Evolutionary conservation across 2,797 vertebrate genomes (phyloP).

Genomic region (Rhincodon typus): DNA sequence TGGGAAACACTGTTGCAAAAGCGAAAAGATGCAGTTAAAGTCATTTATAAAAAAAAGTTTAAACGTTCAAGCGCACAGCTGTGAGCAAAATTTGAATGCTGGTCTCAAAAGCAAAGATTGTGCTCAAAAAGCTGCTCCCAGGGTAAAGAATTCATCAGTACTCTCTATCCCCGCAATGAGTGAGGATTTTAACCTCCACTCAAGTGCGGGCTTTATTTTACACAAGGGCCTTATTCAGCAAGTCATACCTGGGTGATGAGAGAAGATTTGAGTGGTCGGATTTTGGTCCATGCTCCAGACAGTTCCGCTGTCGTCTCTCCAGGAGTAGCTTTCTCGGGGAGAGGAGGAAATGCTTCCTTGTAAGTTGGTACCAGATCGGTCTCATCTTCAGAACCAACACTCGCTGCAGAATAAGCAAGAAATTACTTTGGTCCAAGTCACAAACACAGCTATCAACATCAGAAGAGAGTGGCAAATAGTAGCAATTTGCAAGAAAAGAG

Average conservation of each 20-base stretch:
- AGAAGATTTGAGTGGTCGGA: constrained; percentile 95
- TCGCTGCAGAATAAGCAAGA: constrained; percentile 44
- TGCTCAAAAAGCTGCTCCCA: neutral
- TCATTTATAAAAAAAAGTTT: neutral
- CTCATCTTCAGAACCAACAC: constrained; percentile 78
- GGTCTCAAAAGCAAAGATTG: neutral
- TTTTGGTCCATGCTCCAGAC: constrained; percentile 87
- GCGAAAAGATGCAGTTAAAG: neutral
- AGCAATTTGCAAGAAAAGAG: neutral
- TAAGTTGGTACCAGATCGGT: constrained; percentile 87
- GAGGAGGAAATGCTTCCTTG: constrained; percentile 97
- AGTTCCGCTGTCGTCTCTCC: constrained; percentile 80
- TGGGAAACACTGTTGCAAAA: neutral
- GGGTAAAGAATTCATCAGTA: neutral
- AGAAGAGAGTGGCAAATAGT: neutral
- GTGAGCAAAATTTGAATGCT: neutral
- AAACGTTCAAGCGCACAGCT: neutral
- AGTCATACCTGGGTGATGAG: constrained; percentile 92
- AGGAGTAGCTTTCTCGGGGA: constrained; percentile 88
- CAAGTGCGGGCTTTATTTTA: neutral
- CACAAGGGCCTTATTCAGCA: neutral
- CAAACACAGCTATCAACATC: neutral
- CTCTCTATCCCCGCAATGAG: neutral
- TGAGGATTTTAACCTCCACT: neutral
- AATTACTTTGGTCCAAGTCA: neutral